These are phyloP conservation scores for Thecocarcelia acutangulata DNA, from an alignment of 2,888 invertebrate species.

Conservation along the genomic window DNA sequence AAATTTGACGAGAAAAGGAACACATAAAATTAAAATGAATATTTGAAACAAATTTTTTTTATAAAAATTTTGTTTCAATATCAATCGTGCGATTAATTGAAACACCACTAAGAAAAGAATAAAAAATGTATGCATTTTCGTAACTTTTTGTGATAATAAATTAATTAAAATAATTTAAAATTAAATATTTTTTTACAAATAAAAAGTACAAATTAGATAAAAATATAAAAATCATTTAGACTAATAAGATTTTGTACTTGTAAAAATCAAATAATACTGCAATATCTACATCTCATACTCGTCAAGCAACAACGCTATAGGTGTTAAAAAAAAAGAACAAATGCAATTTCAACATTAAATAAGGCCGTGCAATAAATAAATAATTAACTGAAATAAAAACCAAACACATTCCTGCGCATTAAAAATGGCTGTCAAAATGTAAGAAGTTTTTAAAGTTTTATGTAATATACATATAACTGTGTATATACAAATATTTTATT, in stretches of 20 bases:
- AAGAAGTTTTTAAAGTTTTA: slow-evolving; percentile 58
- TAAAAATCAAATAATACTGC: slow-evolving; percentile 55
- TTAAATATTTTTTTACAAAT: slow-evolving; percentile 51
- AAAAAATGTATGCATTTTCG: slow-evolving; percentile 69
- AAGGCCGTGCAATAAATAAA: slow-evolving; percentile 61
- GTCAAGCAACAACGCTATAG: slow-evolving; percentile 57
- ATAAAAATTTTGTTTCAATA: slow-evolving; percentile 70
- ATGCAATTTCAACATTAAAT: slow-evolving; percentile 38
- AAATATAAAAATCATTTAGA: slow-evolving; percentile 56
- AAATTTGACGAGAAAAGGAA: slow-evolving; percentile 59
- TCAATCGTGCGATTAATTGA: slow-evolving; percentile 52
- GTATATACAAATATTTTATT: neutral
- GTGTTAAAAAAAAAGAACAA: slow-evolving; percentile 62
- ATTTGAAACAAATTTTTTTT: slow-evolving; percentile 69
- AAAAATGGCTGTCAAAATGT: slow-evolving; percentile 73
- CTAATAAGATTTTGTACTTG: slow-evolving; percentile 61
- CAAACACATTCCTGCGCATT: slow-evolving; percentile 70
- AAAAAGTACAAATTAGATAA: slow-evolving; percentile 72
- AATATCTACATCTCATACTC: slow-evolving; percentile 36
- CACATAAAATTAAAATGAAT: slow-evolving; percentile 64
- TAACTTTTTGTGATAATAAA: slow-evolving; percentile 70
- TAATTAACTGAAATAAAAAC: slow-evolving; percentile 27
- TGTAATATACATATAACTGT: neutral
- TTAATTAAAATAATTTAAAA: slow-evolving; percentile 54
- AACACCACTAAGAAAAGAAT: slow-evolving; percentile 27